A percentile compares a stretch with the other conserved stretches of the same genome.
Conservation (phyloP, 1,140 invertebrate species). For the Contarinia nasturtii region DNA sequence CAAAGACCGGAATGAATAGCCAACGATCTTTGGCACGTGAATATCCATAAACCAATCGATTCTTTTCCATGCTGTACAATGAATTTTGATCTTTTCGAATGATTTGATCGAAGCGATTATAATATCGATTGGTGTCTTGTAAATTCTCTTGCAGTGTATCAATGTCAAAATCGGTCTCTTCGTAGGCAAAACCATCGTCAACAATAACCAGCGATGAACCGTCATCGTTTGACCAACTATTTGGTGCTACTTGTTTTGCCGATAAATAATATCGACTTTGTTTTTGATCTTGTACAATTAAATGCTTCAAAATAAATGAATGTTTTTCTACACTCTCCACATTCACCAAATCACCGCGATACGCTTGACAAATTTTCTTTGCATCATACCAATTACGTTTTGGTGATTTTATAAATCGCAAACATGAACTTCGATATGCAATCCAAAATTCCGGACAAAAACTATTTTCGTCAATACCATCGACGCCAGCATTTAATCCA, state of each 20-base stretch:
- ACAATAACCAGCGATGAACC: constrained; percentile 51
- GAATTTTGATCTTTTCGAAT: background rate
- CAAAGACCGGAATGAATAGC: constrained; percentile 64
- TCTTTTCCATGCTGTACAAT: constrained; percentile 9
- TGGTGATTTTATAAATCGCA: constrained; percentile 74
- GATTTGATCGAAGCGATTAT: background rate
- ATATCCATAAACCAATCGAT: constrained; percentile 45
- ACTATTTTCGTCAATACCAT: constrained; percentile 15
- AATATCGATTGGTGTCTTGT: background rate
- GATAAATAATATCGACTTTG: constrained; percentile 75
- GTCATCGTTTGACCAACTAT: constrained; percentile 76
- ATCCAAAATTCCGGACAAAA: constrained; percentile 69
- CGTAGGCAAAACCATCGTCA: constrained; percentile 62
- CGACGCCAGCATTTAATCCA: background rate
- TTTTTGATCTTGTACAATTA: constrained; percentile 64
- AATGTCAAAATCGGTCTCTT: constrained; percentile 9
- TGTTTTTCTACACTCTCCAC: constrained; percentile 72
- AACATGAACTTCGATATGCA: constrained; percentile 55
- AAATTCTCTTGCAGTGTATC: background rate
- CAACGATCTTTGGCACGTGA: constrained; percentile 52
- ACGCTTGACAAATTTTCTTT: constrained; percentile 56
- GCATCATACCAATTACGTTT: constrained; percentile 57
- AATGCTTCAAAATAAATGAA: constrained; percentile 57
- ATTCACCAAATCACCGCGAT: constrained; percentile 59
- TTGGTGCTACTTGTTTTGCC: constrained; percentile 46